Evolutionary conservation across 2,797 vertebrate species (phyloP), one percentile per base, ranked within the genome.

Genomic region (Antrozous pallidus): DNA sequence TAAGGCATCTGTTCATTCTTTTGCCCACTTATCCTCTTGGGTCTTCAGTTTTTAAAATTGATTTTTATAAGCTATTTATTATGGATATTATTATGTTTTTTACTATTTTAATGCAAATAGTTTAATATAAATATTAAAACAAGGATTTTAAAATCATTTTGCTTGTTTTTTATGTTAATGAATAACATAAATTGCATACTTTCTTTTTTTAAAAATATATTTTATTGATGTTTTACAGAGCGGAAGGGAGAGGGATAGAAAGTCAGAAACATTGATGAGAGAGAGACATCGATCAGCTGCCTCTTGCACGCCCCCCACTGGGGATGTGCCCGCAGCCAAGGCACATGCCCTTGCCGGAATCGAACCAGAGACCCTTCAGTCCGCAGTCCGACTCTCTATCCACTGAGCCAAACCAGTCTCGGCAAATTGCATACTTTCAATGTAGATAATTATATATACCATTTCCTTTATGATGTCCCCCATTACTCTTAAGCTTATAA

Each of bases 1-100:
- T 75, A 88, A 94, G 80, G 49, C 92, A 93, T 96, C 92, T 96
- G 94, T 90, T 96, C 96, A 38, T 85, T 92, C 69, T 96, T 93
- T 95, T 93, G 82, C 49, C 74, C 83, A 91, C 61, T 94, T 93
- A 86, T 95, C 28, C 74, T 75, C 54, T 78, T 73, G 73, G 94
- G 73, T 94, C 56, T 90, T 51, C 74, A 42, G 33, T 73, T 88
- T 69, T 88, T 67, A 24, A 91, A 79, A 82, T 69, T 82, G 26
- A 78, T 78, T 88, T 88, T 93, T 77, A 73, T 77, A 70, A 94
- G 13, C 26, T 93, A 71, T 75, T 77, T 70, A 16, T 63, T 61
- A 88, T 70, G n/a, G 51, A 61, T 95, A 63, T 69, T 49, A 2
- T 71, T 38, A 91, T 13, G 7, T 70, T 87, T 86, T 1, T 17